phyloP scores from a whole-genome alignment of 2,797 vertebrate genomes.

The Bothrops alternatus region DNA sequence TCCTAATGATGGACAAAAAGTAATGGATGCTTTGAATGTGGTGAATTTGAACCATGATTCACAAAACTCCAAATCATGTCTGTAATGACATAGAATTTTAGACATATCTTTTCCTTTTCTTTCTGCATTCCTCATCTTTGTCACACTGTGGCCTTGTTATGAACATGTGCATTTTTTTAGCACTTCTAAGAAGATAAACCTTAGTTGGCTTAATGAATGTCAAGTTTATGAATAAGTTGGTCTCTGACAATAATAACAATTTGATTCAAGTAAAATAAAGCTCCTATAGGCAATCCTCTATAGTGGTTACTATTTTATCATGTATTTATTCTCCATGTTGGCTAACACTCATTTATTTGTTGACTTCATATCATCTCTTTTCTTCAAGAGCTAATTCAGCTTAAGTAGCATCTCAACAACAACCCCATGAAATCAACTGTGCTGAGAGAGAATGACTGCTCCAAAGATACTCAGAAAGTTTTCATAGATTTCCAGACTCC shows the following conservation, averaged over 20 bases:
- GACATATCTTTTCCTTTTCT: conserved; percentile 17
- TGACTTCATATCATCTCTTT: neutral
- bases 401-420: neutral
- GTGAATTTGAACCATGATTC: conserved; percentile 33
- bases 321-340: neutral
- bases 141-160: neutral
- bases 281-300: neutral
- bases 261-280: neutral
- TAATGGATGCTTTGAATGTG: conserved; percentile 13
- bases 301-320: neutral
- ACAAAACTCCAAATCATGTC: conserved; percentile 18
- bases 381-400: neutral
- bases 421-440: neutral
- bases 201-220: fast-evolving
- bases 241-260: neutral
- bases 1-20: conserved; percentile 22
- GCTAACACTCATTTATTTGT: neutral
- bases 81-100: conserved; percentile 19
- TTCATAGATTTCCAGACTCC: neutral
- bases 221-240: neutral
- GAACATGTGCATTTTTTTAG: neutral
- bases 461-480: neutral
- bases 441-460: neutral
- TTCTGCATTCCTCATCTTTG: neutral
- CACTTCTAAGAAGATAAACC: neutral